Base-by-base conservation (phyloP, 2,888 invertebrate genomes). In the Plutella xylostella region DNA sequence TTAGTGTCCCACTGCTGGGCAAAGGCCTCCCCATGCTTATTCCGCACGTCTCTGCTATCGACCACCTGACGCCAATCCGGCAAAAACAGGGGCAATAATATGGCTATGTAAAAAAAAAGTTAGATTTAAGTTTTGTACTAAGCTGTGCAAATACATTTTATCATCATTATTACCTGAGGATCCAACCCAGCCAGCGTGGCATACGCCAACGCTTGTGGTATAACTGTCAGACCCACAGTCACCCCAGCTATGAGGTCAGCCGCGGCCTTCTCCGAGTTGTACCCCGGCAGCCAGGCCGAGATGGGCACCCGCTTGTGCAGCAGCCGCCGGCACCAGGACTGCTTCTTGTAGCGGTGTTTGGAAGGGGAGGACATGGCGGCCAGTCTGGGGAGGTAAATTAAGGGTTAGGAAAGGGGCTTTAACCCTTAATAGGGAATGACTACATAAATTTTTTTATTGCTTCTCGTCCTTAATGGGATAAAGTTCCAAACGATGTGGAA, bases 181-280 rank as follows among this genome's bases (percentile, higher is more conserved):
- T 92, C 90, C 43, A 97, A 77, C 38, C 94, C 94, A 20, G 94
- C 97, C 46, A 97, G 78, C 12, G 92, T 92, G 5, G 97, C 95
- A 68, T 97, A 96, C 0, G 97, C 97, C 54, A 97, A 75, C 9
- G 94, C 94, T 68, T 97, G 97, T 0, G 97, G 97, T 82, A 97
- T 91, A 34, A 96, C 94, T 0, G 96, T 97, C 19, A 97, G 85
- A 0, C 95, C 97, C 1, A 97, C 96, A 1, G 97, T 96, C 48
- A 97, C 82, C 1, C 97, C 97, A 15, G 97, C 97, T 57, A 97
- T 94, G 40, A 92, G 63, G 77, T 97, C 97, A 49, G 92, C 90
- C 43, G 95, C 66, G 1, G 93, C 87, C 68, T 92, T 90, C 49
- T 91, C 89, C 1, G 88, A 84, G 58, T 89, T 89, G 73, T 95